These are phyloP conservation scores for Balaenoptera acutorostrata DNA, from an alignment of 2,113 vertebrate species.

Conservation along the genomic window DNA sequence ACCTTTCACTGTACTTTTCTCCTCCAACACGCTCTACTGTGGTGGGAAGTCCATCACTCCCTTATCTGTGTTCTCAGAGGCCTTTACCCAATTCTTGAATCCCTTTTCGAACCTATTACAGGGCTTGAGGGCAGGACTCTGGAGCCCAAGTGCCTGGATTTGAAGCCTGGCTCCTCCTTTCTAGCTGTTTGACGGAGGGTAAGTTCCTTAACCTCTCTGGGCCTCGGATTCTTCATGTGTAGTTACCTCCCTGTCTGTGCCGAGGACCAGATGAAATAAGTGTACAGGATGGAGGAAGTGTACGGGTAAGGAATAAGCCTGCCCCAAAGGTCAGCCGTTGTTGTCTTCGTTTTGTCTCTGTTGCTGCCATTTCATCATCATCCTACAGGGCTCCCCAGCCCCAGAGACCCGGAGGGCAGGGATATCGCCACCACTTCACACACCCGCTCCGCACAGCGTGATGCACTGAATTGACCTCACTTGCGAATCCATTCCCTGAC, in stretches of 20 bases:
- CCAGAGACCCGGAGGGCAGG: neutral
- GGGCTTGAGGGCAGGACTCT: neutral
- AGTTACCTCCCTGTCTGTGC: neutral
- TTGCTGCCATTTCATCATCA: neutral
- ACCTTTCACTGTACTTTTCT: too few relatives aligned
- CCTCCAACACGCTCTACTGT: rapidly evolving
- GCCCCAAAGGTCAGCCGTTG: neutral
- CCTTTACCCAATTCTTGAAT: neutral
- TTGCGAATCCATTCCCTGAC: neutral
- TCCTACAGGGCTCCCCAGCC: neutral
- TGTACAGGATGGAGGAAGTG: neutral
- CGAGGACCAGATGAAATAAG: neutral
- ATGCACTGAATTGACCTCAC: neutral
- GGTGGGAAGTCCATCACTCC: neutral
- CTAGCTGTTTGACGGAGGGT: neutral
- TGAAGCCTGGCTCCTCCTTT: neutral
- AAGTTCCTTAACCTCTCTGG: neutral
- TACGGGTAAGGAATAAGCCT: neutral
- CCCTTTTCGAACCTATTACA: neutral
- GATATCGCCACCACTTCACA: neutral
- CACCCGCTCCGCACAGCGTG: too few relatives aligned
- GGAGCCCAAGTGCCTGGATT: neutral
- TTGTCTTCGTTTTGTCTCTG: neutral
- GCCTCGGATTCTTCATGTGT: neutral
- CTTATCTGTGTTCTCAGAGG: neutral